Conservation (phyloP, 2,797 vertebrate species). For the Pogoniulus pusillus region DNA sequence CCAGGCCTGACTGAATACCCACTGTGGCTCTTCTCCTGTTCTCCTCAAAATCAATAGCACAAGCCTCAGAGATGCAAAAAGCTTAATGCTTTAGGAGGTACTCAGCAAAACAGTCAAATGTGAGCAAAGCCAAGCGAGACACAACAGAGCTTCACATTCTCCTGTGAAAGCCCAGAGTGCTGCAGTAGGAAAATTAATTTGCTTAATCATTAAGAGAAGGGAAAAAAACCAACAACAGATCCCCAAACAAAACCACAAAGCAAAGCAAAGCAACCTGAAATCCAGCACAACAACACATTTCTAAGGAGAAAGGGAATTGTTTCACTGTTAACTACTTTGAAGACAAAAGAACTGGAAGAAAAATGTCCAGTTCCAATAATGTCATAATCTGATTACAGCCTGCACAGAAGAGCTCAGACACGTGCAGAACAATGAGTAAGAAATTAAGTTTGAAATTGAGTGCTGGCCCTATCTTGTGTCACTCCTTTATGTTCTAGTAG, state of each 20-base stretch:
- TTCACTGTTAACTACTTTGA: slow-evolving; percentile 39
- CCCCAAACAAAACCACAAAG: not conserved
- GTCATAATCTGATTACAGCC: slow-evolving; percentile 5
- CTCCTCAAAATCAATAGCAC: slow-evolving; percentile 9
- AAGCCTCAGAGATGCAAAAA: slow-evolving; percentile 41
- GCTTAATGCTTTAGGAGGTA: slow-evolving; percentile 15
- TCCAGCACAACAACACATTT: slow-evolving; percentile 3
- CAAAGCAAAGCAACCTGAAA: not conserved
- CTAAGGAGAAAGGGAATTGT: slow-evolving; percentile 20
- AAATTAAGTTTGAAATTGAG: slow-evolving; percentile 54
- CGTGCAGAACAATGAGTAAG: slow-evolving; percentile 19
- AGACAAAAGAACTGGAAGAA: slow-evolving; percentile 50
- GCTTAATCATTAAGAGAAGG: slow-evolving; percentile 32
- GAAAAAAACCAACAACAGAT: not conserved
- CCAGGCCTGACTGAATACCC: not conserved
- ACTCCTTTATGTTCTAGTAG: slow-evolving; percentile 32
- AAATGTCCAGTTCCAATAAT: slow-evolving; percentile 20
- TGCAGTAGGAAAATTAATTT: slow-evolving; percentile 36
- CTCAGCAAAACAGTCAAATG: not conserved
- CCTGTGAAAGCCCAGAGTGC: not conserved
- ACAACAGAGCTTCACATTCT: not conserved
- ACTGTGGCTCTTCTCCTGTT: not conserved
- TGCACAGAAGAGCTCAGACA: slow-evolving; percentile 34
- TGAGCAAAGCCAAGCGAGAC: slow-evolving; percentile 30
- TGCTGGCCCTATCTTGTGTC: slow-evolving; percentile 42